phyloP scores from a whole-genome alignment of 2,797 vertebrate genomes.

The Chaetophractus vellerosus region DNA sequence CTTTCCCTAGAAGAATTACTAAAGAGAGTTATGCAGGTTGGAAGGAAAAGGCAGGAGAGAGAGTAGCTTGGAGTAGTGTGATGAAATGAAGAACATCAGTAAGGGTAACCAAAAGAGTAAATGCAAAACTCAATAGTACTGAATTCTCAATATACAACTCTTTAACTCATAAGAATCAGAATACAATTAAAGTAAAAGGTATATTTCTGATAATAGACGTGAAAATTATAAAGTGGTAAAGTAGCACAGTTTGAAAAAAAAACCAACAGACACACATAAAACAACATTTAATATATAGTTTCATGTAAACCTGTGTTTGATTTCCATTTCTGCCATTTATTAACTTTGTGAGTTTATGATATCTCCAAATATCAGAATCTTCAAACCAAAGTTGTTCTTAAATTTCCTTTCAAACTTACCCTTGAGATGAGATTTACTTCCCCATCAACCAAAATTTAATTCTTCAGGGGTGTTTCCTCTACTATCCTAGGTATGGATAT shows the following conservation, averaged over 20 bases:
- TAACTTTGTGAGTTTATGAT: not conserved
- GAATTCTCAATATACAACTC: too few species aligned
- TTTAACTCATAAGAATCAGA: too few species aligned
- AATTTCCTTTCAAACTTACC: constrained; percentile 4
- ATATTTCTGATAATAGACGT: too few species aligned
- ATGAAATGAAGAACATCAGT: too few species aligned
- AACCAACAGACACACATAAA: not conserved
- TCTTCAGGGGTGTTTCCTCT: constrained; percentile 1
- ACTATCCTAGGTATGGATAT: not conserved
- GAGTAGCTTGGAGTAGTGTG: too few species aligned
- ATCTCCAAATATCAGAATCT: constrained; percentile 22
- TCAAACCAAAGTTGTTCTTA: not conserved
- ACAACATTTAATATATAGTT: not conserved
- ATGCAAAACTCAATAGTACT: too few species aligned
- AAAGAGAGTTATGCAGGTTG: too few species aligned
- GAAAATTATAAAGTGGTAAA: too few species aligned
- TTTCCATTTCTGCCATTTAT: not conserved
- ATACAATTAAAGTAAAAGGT: too few species aligned
- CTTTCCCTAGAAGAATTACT: too few species aligned
- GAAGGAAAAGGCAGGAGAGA: too few species aligned
- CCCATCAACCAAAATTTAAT: not conserved
- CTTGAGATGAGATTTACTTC: constrained; percentile 39
- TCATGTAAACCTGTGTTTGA: not conserved
- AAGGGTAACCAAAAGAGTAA: too few species aligned
- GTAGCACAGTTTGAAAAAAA: not conserved